These are phyloP conservation scores for Campylorhamphus procurvoides DNA, from an alignment of 2,113 vertebrate genomes.

Conservation along the genomic window DNA sequence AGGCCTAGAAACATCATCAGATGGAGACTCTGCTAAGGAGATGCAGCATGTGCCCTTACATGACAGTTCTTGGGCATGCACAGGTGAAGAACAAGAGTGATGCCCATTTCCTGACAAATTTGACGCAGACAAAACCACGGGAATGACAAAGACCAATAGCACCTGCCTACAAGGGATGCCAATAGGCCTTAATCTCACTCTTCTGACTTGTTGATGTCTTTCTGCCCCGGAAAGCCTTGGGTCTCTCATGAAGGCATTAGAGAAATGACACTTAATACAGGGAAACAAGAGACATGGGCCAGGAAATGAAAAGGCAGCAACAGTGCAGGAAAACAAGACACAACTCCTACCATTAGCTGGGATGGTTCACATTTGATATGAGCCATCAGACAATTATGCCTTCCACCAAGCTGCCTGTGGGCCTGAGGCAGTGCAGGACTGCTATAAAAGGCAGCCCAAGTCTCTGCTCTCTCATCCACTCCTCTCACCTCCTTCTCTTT, in stretches of 20 bases:
- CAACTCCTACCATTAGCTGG: not conserved
- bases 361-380: not conserved
- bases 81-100: not conserved
- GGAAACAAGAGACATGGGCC: not conserved
- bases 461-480: not conserved
- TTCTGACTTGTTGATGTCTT: not conserved
- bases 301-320: not conserved
- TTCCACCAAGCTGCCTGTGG: not conserved
- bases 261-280: not conserved
- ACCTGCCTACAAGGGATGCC: not conserved
- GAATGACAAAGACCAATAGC: not conserved
- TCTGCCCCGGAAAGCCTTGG: not conserved
- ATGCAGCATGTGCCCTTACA: not conserved
- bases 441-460: not conserved
- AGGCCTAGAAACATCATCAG: not conserved
- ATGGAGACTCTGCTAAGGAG: not conserved
- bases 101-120: not conserved
- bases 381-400: not conserved
- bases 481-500: not conserved
- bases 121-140: not conserved
- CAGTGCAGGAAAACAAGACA: not conserved
- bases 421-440: not conserved
- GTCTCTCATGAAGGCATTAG: not conserved
- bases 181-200: not conserved
- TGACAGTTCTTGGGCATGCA: not conserved